Evolutionary conservation across 2,888 invertebrate species (phyloP).

Genomic region (Tipula unca): DNA sequence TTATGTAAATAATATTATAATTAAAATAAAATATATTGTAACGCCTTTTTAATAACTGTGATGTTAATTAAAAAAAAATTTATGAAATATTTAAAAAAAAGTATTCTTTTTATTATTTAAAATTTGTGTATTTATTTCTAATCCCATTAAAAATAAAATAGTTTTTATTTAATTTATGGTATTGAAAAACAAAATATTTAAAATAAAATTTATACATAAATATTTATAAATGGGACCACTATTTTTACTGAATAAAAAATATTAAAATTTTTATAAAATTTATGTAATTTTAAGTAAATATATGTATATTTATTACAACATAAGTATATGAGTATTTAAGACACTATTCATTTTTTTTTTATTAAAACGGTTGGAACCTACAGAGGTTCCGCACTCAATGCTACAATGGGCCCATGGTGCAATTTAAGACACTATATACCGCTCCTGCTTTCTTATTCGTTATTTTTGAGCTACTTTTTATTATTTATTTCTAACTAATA

Average conservation of each 20-base stretch:
- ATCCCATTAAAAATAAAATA: background rate
- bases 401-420: too few species aligned
- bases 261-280: background rate
- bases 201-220: background rate
- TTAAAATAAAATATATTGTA: conserved; percentile 22
- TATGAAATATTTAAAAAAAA: background rate
- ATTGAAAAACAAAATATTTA: background rate
- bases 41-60: conserved; percentile 29
- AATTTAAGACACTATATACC: too few species aligned
- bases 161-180: background rate
- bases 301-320: background rate
- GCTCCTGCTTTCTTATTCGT: background rate
- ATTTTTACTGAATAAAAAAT: background rate
- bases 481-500: background rate
- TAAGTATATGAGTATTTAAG: background rate
- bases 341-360: too few species aligned
- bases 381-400: too few species aligned
- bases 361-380: too few species aligned
- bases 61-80: conserved; percentile 25
- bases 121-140: background rate
- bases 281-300: background rate
- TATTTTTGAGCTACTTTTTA: background rate
- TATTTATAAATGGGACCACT: conserved; percentile 14
- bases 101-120: background rate
- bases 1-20: background rate